Evolutionary conservation across 2,113 vertebrate species (phyloP).

Genomic region (Protomyctophum bolini): DNA sequence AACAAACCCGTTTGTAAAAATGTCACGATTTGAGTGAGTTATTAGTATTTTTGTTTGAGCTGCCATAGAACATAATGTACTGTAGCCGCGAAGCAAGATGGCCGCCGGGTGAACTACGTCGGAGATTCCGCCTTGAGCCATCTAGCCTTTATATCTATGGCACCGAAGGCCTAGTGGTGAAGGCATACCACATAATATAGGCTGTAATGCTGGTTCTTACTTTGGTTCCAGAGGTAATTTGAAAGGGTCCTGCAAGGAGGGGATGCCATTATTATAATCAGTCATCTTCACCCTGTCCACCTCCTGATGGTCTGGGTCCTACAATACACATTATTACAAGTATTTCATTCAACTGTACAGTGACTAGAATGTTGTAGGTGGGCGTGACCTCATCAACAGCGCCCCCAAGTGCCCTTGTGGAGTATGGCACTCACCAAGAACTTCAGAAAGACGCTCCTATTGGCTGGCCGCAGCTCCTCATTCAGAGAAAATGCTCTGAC

Average conservation of each 20-base stretch:
- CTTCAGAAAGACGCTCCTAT: constrained; percentile 81
- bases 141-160: too few species aligned
- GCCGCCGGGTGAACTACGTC: too few species aligned
- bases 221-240: constrained; percentile 92
- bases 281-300: constrained; percentile 85
- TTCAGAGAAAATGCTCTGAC: constrained; percentile 88
- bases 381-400: neutral
- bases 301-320: constrained; percentile 86
- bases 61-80: too few species aligned
- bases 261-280: constrained; percentile 87
- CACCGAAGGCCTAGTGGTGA: too few species aligned
- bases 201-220: constrained; percentile 67
- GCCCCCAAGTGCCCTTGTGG: neutral
- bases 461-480: constrained; percentile 86
- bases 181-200: too few species aligned
- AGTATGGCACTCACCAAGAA: constrained; percentile 80
- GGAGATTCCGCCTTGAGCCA: too few species aligned
- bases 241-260: constrained; percentile 88
- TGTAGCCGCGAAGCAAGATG: too few species aligned
- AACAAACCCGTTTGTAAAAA: too few species aligned
- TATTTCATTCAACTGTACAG: too few species aligned
- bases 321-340: constrained; percentile 13
- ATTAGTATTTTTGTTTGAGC: too few species aligned
- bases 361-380: too few species aligned
- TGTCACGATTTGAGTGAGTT: too few species aligned